phyloP scores from a whole-genome alignment of 2,797 vertebrate species.

The Caiman crocodilus region DNA sequence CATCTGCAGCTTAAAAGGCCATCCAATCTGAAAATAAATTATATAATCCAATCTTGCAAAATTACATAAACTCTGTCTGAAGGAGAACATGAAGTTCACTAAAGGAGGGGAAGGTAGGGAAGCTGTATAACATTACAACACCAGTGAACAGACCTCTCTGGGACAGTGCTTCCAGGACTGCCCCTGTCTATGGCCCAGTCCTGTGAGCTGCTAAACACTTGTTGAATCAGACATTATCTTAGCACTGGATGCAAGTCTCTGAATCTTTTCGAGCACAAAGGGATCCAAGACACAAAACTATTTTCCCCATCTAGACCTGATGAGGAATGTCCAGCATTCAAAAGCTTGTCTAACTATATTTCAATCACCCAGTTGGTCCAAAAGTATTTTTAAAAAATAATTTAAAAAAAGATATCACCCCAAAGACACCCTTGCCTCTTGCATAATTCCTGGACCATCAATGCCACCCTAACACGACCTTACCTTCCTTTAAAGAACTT shows the following conservation, averaged over 20 bases:
- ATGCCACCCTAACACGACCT: no score
- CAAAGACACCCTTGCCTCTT: background rate
- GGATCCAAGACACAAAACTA: background rate
- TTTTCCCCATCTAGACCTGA: background rate
- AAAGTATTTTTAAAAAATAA: no score
- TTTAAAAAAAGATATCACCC: fast-evolving
- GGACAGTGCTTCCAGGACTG: background rate
- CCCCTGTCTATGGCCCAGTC: background rate
- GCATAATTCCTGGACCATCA: background rate
- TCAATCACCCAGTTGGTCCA: no score
- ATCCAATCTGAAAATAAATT: slow-evolving; percentile 47
- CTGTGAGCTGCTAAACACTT: background rate
- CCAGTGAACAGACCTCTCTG: background rate
- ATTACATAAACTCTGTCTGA: slow-evolving; percentile 34
- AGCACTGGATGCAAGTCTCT: background rate
- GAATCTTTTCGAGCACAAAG: background rate
- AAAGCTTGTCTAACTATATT: background rate
- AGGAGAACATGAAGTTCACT: background rate
- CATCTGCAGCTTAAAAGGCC: slow-evolving; percentile 32
- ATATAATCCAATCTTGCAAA: slow-evolving; percentile 22
- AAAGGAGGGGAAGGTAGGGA: no score
- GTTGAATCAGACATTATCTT: no score
- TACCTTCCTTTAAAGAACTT: no score
- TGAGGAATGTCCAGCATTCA: fast-evolving
- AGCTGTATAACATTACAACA: background rate